A percentile compares a stretch with the other conserved stretches of the same genome.
Conservation (phyloP, 2,888 invertebrate species). For the Opisthograptis luteolata region DNA sequence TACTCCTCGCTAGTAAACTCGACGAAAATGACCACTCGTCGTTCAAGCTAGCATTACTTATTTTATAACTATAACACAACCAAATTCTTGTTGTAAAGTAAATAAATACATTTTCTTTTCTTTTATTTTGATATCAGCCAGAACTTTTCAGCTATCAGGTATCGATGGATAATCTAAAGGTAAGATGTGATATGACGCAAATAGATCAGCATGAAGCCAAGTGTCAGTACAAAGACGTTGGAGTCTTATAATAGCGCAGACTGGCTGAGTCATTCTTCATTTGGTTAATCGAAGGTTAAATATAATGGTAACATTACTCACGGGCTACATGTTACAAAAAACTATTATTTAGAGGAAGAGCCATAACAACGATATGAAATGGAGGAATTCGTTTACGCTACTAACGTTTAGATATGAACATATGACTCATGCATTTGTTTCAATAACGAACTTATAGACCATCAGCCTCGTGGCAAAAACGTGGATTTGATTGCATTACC, state of each 20-base stretch:
- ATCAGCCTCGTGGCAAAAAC: no score
- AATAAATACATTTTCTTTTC: no score
- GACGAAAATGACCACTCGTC: no score
- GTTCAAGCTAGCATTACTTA: no score
- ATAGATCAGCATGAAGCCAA: constrained; percentile 64
- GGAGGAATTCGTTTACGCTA: not conserved
- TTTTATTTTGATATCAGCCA: no score
- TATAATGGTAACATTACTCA: constrained; percentile 34
- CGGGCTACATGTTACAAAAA: constrained; percentile 20
- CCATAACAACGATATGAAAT: constrained; percentile 1
- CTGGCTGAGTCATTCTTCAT: constrained; percentile 71
- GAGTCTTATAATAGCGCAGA: constrained; percentile 65
- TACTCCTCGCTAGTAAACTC: no score
- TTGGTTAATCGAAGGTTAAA: constrained; percentile 76
- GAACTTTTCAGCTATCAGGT: constrained; percentile 29
- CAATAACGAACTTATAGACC: not conserved
- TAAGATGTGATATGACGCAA: constrained; percentile 48
- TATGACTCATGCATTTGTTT: not conserved
- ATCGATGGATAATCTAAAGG: constrained; percentile 40
- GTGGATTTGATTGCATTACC: no score
- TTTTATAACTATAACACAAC: no score
- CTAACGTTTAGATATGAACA: not conserved
- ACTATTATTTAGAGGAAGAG: constrained; percentile 6
- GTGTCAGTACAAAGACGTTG: constrained; percentile 66
- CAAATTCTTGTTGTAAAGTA: no score